phyloP scores from a whole-genome alignment of 2,888 invertebrate species.

The Yponomeuta malinellus region DNA sequence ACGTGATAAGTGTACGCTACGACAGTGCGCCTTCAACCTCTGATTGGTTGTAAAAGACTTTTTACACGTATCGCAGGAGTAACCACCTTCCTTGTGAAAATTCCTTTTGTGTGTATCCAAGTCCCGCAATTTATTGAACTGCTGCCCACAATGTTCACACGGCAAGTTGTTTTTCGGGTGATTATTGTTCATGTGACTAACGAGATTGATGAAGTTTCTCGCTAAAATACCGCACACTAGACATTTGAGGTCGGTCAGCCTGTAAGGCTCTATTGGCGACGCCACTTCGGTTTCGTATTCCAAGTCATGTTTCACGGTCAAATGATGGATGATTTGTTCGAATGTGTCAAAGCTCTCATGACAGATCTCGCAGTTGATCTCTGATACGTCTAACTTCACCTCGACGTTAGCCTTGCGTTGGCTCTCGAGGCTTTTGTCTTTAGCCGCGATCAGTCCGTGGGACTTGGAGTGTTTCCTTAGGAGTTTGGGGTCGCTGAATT shows the following conservation, averaged over 20 bases:
- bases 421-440: conserved; percentile 18
- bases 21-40: conserved; percentile 12
- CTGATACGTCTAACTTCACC: conserved; percentile 30
- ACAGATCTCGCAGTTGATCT: conserved; percentile 28
- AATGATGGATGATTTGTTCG: conserved; percentile 25
- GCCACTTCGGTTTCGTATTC: conserved; percentile 23
- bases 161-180: conserved; percentile 31
- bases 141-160: conserved; percentile 31
- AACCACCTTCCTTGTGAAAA: conserved; percentile 14
- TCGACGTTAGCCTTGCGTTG: conserved; percentile 20
- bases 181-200: conserved; percentile 32
- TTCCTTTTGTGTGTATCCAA: conserved; percentile 13
- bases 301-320: conserved; percentile 23
- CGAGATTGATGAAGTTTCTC: conserved; percentile 27
- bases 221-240: conserved; percentile 23
- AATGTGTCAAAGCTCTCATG: conserved; percentile 23
- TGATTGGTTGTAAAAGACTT: conserved; percentile 13
- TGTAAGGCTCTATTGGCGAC: conserved; percentile 14
- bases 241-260: conserved; percentile 26
- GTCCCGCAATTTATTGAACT: conserved; percentile 22
- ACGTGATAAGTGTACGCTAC: conserved; percentile 9
- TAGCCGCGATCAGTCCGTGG: conserved; percentile 23
- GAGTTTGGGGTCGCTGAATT: conserved; percentile 24
- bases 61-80: background rate
- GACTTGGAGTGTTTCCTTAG: conserved; percentile 31